These are phyloP conservation scores for Apteryx mantelli DNA, from an alignment of 2,113 vertebrate species.

Conservation along the genomic window DNA sequence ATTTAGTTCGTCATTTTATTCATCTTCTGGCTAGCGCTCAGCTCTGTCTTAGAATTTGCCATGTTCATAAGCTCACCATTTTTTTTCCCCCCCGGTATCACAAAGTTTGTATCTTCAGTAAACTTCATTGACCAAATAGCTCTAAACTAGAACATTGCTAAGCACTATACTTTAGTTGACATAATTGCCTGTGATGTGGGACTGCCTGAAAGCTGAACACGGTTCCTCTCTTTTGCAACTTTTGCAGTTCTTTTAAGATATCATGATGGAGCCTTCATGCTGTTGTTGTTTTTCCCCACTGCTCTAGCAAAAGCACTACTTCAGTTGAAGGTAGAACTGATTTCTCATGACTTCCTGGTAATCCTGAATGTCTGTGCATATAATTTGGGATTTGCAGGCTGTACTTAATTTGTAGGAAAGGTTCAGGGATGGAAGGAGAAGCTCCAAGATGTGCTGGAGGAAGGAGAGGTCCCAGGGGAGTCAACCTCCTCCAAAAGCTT, in stretches of 20 bases:
- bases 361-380: not conserved
- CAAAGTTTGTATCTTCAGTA: not conserved
- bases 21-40: not conserved
- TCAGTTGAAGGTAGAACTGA: not conserved
- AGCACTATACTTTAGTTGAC: not conserved
- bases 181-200: not conserved
- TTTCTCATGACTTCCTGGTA: not conserved
- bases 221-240: not conserved
- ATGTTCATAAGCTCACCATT: not conserved
- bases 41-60: not conserved
- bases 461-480: not conserved
- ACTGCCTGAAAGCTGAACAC: not conserved
- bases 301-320: not conserved
- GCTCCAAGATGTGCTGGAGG: not conserved
- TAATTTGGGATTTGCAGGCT: not conserved
- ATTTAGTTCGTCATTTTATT: not conserved
- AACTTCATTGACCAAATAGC: not conserved
- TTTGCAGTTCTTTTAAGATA: slow-evolving; percentile 18
- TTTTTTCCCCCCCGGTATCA: not conserved
- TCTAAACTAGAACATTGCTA: not conserved
- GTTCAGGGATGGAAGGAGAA: not conserved
- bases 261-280: slow-evolving; percentile 27
- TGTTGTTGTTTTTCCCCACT: not conserved
- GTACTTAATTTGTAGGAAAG: not conserved
- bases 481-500: not conserved